A percentile compares a stretch with the other conserved stretches of the same genome.
Evolutionary conservation across 2,797 vertebrate species (phyloP).

Genomic region (Gymnoscopelus microlampas): DNA sequence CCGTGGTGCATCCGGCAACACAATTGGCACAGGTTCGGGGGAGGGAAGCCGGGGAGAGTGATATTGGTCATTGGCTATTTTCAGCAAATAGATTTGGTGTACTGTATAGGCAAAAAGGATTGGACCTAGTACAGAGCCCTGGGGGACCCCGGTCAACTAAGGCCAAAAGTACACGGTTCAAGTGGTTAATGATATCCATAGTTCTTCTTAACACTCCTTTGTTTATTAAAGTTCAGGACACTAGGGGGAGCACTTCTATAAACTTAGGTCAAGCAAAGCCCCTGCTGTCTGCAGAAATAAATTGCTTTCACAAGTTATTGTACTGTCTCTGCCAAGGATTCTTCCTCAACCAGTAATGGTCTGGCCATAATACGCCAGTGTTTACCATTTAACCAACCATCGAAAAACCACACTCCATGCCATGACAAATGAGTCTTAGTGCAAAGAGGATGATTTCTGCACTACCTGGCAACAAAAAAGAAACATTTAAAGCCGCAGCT

Average conservation of each 20-base stretch:
- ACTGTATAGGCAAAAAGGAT: too few relatives aligned
- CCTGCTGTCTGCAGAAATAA: neutral
- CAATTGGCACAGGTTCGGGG: too few relatives aligned
- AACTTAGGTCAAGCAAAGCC: constrained; percentile 7
- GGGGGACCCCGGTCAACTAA: too few relatives aligned
- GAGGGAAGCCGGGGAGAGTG: too few relatives aligned
- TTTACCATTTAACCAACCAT: neutral
- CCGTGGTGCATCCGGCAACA: too few relatives aligned
- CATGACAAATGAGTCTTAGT: neutral
- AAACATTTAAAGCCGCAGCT: neutral
- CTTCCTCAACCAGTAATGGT: neutral
- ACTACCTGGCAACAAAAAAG: neutral
- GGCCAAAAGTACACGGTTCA: neutral
- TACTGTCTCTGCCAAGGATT: neutral
- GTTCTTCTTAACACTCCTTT: neutral
- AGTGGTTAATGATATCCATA: neutral
- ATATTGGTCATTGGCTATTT: too few relatives aligned
- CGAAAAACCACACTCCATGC: neutral
- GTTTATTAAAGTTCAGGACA: constrained; percentile 18
- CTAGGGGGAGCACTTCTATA: constrained; percentile 50
- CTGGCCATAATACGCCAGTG: neutral
- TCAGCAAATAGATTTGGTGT: too few relatives aligned
- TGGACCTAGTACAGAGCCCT: too few relatives aligned
- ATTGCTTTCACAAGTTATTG: neutral
- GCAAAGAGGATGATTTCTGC: neutral